Evolutionary conservation across 2,888 invertebrate species (phyloP).

Genomic region (Brenthis ino): DNA sequence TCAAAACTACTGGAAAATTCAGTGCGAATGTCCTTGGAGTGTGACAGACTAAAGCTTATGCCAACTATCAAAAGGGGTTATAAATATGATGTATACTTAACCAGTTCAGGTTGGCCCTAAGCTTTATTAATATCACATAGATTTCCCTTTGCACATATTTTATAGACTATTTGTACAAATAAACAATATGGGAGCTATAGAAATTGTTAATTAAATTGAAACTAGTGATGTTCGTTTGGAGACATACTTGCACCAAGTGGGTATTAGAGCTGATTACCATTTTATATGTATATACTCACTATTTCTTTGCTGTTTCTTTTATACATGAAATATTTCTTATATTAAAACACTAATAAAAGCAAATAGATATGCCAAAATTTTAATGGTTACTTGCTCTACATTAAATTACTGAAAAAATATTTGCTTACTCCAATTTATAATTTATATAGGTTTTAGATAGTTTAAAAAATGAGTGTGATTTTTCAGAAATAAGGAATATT

Average conservation of each 20-base stretch:
- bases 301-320: constrained; percentile 1
- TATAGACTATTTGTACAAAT: constrained; percentile 5
- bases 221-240: not conserved
- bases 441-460: too few species aligned
- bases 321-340: not conserved
- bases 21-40: constrained; percentile 87
- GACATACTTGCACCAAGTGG: not conserved
- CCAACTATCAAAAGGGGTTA: constrained; percentile 92
- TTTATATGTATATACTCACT: not conserved
- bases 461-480: too few species aligned
- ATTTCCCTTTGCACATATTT: constrained; percentile 15
- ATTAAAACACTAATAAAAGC: too few species aligned
- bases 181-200: not conserved
- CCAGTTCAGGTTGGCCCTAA: constrained; percentile 89
- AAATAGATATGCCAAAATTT: too few species aligned
- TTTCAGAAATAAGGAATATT: too few species aligned
- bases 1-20: constrained; percentile 89
- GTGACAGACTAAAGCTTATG: constrained; percentile 89
- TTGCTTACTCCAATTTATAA: too few species aligned
- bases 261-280: not conserved
- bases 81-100: constrained; percentile 91
- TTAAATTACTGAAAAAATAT: too few species aligned
- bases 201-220: not conserved
- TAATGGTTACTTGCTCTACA: too few species aligned
- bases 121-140: constrained; percentile 15